Evolutionary conservation across 2,797 vertebrate species (phyloP).

Genomic region (Danio albolineatus): DNA sequence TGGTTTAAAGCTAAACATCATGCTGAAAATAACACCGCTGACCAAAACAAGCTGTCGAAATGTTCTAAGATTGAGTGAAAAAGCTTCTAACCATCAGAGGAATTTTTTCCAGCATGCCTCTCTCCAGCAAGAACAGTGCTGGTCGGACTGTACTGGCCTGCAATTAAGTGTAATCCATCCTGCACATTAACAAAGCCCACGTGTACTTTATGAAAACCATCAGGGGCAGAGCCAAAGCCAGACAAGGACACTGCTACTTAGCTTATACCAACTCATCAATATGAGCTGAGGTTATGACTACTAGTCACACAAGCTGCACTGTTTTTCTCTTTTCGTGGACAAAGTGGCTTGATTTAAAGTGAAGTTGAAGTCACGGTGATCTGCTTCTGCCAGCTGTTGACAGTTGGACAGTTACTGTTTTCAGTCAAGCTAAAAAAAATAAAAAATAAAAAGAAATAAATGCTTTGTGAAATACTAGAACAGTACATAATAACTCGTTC

Average conservation of each 20-base stretch:
- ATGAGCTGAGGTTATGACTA: conserved; percentile 27
- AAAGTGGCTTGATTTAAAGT: background rate
- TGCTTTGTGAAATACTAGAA: too few species aligned
- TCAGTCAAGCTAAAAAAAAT: too few species aligned
- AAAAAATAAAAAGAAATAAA: too few species aligned
- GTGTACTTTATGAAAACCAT: conserved; percentile 40
- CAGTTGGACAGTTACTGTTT: background rate
- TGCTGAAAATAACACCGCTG: conserved; percentile 33
- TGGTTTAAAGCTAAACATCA: conserved; percentile 26
- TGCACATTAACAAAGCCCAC: conserved; percentile 45
- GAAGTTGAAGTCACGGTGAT: background rate
- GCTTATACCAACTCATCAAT: conserved; percentile 26
- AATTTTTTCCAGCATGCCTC: conserved; percentile 34
- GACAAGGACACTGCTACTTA: conserved; percentile 22
- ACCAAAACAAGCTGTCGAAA: conserved; percentile 56
- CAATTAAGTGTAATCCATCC: conserved; percentile 47
- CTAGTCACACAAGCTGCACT: conserved; percentile 25
- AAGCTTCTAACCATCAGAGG: conserved; percentile 41
- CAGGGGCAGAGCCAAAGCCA: conserved; percentile 24
- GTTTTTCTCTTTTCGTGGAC: conserved; percentile 16
- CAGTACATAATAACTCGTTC: too few species aligned
- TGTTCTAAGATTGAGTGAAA: conserved; percentile 36
- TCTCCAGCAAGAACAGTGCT: conserved; percentile 46
- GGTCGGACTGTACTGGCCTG: conserved; percentile 44
- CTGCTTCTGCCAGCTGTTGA: background rate